phyloP scores from a whole-genome alignment of 2,797 vertebrate species.

The Epinephelus awoara region DNA sequence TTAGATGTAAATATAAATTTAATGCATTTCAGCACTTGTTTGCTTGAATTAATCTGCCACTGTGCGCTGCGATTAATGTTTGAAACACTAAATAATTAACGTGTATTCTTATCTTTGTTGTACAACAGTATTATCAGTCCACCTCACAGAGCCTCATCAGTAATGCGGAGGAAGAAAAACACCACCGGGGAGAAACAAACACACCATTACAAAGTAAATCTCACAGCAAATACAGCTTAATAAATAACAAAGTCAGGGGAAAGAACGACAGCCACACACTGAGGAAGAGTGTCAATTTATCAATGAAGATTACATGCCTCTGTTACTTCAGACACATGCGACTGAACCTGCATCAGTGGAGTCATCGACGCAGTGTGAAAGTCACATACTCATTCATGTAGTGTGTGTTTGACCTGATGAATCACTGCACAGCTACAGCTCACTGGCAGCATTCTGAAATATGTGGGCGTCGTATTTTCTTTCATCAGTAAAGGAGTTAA shows the following conservation, averaged over 20 bases:
- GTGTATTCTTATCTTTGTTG: constrained; percentile 6
- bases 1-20: neutral
- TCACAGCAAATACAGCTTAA: constrained; percentile 9
- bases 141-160: neutral
- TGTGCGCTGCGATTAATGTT: neutral
- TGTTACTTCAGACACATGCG: constrained; percentile 13
- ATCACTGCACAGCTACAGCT: neutral
- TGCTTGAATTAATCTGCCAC: neutral
- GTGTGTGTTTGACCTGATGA: constrained; percentile 17
- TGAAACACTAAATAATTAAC: neutral
- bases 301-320: neutral
- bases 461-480: neutral
- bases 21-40: neutral
- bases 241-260: neutral
- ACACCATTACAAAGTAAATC: constrained; percentile 4
- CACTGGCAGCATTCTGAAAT: neutral
- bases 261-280: neutral
- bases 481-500: neutral
- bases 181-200: neutral
- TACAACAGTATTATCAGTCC: neutral
- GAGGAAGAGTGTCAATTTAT: neutral
- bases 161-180: neutral
- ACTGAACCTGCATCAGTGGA: neutral
- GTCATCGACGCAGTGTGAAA: neutral
- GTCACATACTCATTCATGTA: constrained; percentile 15